Evolutionary conservation across 2,113 vertebrate species (phyloP).

Genomic region (Casuarius casuarius): DNA sequence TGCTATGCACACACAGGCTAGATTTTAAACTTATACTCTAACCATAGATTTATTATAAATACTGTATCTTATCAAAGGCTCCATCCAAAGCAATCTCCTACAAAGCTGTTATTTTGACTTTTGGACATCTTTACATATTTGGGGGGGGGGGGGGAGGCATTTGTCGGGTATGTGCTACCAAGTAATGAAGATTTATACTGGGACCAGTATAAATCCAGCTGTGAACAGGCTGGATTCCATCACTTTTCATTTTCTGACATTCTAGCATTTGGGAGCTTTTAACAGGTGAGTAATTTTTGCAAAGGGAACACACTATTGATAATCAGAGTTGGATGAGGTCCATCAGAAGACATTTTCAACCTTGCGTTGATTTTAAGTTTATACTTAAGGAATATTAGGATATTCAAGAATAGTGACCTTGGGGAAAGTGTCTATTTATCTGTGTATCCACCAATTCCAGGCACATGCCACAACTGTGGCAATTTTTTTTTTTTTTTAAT

Average conservation of each 20-base stretch:
- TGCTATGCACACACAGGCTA: not conserved
- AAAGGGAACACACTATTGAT: not conserved
- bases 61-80: not conserved
- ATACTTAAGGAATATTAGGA: not conserved
- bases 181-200: not conserved
- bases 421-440: not conserved
- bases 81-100: not conserved
- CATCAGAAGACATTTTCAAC: not conserved
- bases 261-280: not conserved
- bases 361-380: not conserved
- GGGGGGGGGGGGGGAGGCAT: fast-evolving
- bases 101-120: not conserved
- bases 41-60: not conserved
- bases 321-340: not conserved
- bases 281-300: not conserved
- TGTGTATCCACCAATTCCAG: not conserved
- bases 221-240: not conserved
- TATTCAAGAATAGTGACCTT: not conserved
- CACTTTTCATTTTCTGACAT: not conserved
- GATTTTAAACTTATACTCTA: not conserved
- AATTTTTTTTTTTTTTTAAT: not conserved
- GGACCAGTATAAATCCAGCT: no score
- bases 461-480: not conserved
- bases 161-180: not conserved
- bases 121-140: not conserved